Base-by-base conservation (phyloP, 2,888 invertebrate genomes). In the Saturnia japonica region DNA sequence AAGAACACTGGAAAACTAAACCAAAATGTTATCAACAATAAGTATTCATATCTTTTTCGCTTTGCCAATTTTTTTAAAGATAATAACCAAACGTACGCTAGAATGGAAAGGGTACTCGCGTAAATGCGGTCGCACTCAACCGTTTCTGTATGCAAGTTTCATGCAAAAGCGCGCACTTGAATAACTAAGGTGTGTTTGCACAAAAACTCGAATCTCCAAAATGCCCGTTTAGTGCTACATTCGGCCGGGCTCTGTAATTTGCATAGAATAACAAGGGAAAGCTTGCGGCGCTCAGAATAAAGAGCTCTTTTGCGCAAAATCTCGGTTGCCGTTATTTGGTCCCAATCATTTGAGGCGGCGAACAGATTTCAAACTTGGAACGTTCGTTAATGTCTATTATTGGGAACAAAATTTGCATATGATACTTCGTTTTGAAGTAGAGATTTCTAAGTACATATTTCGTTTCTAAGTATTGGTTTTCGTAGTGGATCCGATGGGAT, bases 211-310 rank as follows among this genome's bases (percentile, higher is more conserved):
- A 89, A 89, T 90, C 90, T 88, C 85, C 88, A 84, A 91, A 91
- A 90, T 87, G 88, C 88, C 85, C 90, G 90, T 90, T 90, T 90
- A 90, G 89, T 86, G 43, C 88, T 85, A 86, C 85, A 86, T 85
- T 86, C 84, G 85, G 84, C 78, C 78, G 83, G 85, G 82, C 82
- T 80, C 83, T 82, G 85, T 84, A 82, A 93, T 93, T 93, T 92
- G 91, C 93, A 93, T 93, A 91, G 88, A 93, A 93, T 91, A 93
- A 93, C 93, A 92, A 87, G 86, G 84, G 85, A 84, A 82, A 82
- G 85, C 85, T 85, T 85, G 85, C 85, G 87, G 85, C 79, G 83
- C 77, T 80, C 76, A 75, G 81, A 82, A 84, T 83, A 82, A 83
- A 86, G 85, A 85, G 88, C 84, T 82, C 85, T 84, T 78, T 72